phyloP scores from a whole-genome alignment of 2,888 invertebrate species.

The Meliscaeva auricollis region DNA sequence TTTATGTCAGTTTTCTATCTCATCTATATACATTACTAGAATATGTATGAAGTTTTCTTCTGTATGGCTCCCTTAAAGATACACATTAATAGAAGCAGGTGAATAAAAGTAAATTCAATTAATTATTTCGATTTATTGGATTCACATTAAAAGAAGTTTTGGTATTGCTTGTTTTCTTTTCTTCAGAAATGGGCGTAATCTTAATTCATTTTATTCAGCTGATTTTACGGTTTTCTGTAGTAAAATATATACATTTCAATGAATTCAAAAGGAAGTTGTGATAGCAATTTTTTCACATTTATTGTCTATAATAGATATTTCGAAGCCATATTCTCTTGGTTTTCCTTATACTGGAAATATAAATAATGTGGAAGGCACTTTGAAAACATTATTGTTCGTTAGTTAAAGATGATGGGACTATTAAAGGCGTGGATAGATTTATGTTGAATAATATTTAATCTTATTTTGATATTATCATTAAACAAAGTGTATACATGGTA shows the following conservation, averaged over 20 bases:
- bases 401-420: background rate
- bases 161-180: background rate
- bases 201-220: slow-evolving; percentile 23
- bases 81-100: slow-evolving; percentile 43
- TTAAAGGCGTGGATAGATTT: slow-evolving; percentile 1
- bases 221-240: slow-evolving; percentile 3
- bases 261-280: background rate
- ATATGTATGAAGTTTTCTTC: background rate
- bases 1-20: slow-evolving; percentile 48
- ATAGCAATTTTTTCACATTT: background rate
- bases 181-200: slow-evolving; percentile 49
- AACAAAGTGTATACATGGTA: too few relatives aligned
- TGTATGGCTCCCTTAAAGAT: background rate
- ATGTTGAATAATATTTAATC: background rate
- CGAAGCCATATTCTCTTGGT: slow-evolving; percentile 8
- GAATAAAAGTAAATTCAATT: slow-evolving; percentile 55
- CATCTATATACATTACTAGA: background rate
- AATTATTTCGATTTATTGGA: slow-evolving; percentile 45
- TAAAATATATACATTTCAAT: background rate
- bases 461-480: background rate
- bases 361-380: background rate
- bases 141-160: slow-evolving; percentile 45
- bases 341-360: background rate
- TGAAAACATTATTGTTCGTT: background rate
- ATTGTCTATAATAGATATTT: slow-evolving; percentile 7